Evolutionary conservation across 2,888 invertebrate genomes (phyloP).

Genomic region (Seira ritae): DNA sequence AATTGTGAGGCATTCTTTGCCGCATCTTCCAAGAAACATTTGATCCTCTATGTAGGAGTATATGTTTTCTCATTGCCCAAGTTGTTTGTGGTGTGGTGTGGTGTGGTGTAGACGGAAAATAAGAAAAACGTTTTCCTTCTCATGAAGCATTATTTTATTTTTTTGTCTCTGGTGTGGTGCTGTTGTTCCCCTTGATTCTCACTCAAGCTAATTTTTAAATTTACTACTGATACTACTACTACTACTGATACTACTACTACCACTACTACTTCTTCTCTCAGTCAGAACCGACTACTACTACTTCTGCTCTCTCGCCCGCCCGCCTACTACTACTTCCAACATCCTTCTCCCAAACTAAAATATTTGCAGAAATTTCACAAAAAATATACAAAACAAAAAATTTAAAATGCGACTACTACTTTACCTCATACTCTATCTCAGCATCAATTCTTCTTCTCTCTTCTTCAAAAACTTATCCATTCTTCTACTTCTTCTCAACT

Average conservation of each 20-base stretch:
- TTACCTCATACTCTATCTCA: background rate
- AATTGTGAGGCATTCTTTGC: too few relatives aligned
- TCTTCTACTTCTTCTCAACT: constrained; percentile 19
- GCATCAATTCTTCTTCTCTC: background rate
- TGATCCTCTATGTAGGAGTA: too few relatives aligned
- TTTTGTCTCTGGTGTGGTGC: background rate
- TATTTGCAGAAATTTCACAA: background rate
- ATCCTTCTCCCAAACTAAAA: constrained; percentile 11
- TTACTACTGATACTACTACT: constrained; percentile 34
- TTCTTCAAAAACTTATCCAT: constrained; percentile 19
- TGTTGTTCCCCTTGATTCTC: constrained; percentile 71
- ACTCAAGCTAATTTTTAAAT: constrained; percentile 66
- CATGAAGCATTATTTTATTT: too few relatives aligned
- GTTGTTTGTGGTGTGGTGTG: too few relatives aligned
- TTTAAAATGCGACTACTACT: background rate
- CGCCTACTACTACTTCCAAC: constrained; percentile 11
- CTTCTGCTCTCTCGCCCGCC: background rate
- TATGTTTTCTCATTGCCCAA: too few relatives aligned
- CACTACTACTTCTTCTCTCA: constrained; percentile 11
- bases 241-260: constrained; percentile 39
- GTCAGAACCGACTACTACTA: constrained; percentile 8
- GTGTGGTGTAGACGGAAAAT: too few relatives aligned
- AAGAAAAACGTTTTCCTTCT: too few relatives aligned
- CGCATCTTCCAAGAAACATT: too few relatives aligned
- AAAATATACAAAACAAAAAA: constrained; percentile 1